Base-by-base conservation (phyloP, 2,113 vertebrate species). In the Pao palembangensis region DNA sequence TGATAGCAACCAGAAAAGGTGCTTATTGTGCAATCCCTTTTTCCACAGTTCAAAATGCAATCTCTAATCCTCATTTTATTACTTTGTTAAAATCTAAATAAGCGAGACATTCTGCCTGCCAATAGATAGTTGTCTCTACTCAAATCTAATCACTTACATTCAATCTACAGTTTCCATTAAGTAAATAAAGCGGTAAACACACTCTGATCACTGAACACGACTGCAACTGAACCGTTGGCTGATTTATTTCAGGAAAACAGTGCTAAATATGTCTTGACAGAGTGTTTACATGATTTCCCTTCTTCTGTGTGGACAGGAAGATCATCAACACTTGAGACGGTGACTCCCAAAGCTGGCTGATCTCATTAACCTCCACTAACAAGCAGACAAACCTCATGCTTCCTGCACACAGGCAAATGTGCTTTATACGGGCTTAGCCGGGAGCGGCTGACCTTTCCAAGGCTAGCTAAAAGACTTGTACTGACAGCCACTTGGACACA, bases 301-400 rank as follows among this genome's bases (percentile, higher is more conserved):
- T 69, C 47, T 56, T 71, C 55, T 34, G 21, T 31, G 17, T 48
- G 60, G 71, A 73, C 49, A 55, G 21, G 63, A 13, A 71, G 70
- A 77, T 82, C 67, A 83, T 78, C 60, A 70, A 73, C 76, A 78
- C 74, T 69, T 51, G 62, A 78, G 55, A 56, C 64, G 65, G 75
- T 58, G 65, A 54, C 55, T 75, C 56, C 55, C 57, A 59, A 61
- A 84, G 51, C 60, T 68, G 73, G 38, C 50, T 73, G 67, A 86
- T 84, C 82, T 58, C 58, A 79, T 85, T 81, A 85, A 82, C 81
- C 83, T 73, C 63, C 38, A 59, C 77, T 75, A 74, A 78, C 75
- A 46, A 66, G 56, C 67, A 81, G 69, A 79, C 71, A 63, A 74
- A 59, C 69, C 62, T 62, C 67, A 59, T 53, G 41, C 58, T 49